Percentiles rank a stretch among this genome's conserved stretches.
Conservation (phyloP, 2,888 invertebrate genomes). For the Cylindroiulus punctatus region DNA sequence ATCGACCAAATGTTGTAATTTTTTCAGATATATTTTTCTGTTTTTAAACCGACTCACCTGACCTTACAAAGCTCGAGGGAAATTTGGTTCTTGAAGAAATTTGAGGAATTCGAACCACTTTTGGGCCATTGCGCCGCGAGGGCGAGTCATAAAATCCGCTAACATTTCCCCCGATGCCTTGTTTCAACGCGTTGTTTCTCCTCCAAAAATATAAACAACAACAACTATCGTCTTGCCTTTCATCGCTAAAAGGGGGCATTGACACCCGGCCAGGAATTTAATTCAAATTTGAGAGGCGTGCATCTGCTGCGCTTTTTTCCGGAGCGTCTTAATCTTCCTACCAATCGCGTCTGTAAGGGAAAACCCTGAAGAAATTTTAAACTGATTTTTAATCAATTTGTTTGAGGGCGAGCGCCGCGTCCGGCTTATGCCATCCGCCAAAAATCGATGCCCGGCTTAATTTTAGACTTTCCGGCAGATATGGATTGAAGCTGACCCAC, state of each 20-base stretch:
- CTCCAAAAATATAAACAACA: slow-evolving; percentile 2
- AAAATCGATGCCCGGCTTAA: slow-evolving; percentile 13
- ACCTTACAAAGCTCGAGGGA: not conserved
- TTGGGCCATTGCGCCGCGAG: not conserved
- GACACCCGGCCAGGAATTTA: slow-evolving; percentile 31
- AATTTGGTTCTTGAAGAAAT: not conserved
- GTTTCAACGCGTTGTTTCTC: slow-evolving; percentile 20
- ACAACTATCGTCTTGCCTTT: not conserved
- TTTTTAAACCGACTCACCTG: not conserved
- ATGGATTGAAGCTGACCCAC: not conserved
- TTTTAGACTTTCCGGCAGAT: not conserved
- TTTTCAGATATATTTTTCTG: too few relatives aligned
- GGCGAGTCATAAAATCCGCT: not conserved
- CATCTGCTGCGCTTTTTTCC: not conserved
- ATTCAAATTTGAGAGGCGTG: slow-evolving; percentile 29
- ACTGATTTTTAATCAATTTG: slow-evolving; percentile 31
- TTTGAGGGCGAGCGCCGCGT: slow-evolving; percentile 6
- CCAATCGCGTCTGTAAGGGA: slow-evolving; percentile 33
- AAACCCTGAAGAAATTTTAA: slow-evolving; percentile 38
- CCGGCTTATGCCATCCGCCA: slow-evolving; percentile 23
- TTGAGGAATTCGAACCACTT: not conserved
- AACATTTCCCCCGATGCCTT: not conserved
- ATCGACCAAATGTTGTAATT: too few relatives aligned
- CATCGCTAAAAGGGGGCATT: slow-evolving; percentile 34
- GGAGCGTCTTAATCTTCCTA: not conserved